Evolutionary conservation across 2,888 invertebrate genomes (phyloP).

Genomic region (Elysia crispata): DNA sequence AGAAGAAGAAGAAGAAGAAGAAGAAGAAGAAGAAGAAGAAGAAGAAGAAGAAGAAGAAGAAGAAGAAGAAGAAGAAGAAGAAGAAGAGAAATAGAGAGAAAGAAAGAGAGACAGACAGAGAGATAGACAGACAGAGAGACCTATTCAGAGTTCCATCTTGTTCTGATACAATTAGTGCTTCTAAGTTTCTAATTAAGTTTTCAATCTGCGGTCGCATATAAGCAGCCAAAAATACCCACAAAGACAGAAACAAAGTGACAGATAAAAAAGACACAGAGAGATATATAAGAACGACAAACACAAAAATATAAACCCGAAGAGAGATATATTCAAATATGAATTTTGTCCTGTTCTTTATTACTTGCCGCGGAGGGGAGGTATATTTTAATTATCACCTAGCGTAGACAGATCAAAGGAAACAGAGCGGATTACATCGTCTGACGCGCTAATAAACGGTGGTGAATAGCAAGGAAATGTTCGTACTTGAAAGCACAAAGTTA

Average conservation of each 20-base stretch:
- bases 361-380: too few species aligned
- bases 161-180: background rate
- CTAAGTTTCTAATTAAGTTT: background rate
- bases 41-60: too few species aligned
- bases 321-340: too few species aligned
- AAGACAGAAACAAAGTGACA: slow-evolving; percentile 36
- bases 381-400: too few species aligned
- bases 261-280: slow-evolving; percentile 39
- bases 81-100: background rate
- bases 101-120: background rate
- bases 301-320: too few species aligned
- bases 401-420: too few species aligned
- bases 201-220: background rate
- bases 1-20: background rate
- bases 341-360: too few species aligned
- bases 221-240: slow-evolving; percentile 18
- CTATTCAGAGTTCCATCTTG: background rate
- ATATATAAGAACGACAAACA: too few species aligned
- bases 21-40: background rate
- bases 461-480: too few species aligned
- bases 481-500: too few species aligned
- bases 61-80: background rate
- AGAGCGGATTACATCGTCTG: too few species aligned
- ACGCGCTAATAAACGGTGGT: too few species aligned
- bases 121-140: background rate